Conservation (phyloP, 2,888 invertebrate species). For the Chaetogeoica ovagalla region DNA sequence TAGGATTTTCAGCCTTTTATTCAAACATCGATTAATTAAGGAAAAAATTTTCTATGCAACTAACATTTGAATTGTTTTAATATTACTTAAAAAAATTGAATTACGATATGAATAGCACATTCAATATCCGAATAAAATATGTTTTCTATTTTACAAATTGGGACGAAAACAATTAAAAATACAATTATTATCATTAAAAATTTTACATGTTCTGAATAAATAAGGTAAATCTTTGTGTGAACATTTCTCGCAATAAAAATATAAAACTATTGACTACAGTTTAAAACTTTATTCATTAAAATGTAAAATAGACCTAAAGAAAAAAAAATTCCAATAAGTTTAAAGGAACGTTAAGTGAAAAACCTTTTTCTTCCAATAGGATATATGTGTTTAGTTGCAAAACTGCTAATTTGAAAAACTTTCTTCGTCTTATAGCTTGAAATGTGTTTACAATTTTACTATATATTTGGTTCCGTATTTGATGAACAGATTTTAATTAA, state of each 20-base stretch:
- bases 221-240: neutral
- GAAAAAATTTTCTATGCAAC: too few species aligned
- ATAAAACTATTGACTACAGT: conserved; percentile 13
- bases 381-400: conserved; percentile 13
- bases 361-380: neutral
- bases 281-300: conserved; percentile 35
- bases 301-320: conserved; percentile 9
- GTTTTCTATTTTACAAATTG: neutral
- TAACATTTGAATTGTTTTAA: too few species aligned
- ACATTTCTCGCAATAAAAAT: conserved; percentile 1
- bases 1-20: too few species aligned
- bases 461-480: too few species aligned
- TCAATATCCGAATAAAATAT: neutral
- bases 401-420: conserved; percentile 39
- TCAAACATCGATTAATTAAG: too few species aligned
- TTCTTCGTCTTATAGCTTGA: conserved; percentile 16
- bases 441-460: neutral
- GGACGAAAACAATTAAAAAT: neutral
- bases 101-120: too few species aligned
- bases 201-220: conserved; percentile 9
- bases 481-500: too few species aligned
- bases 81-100: too few species aligned
- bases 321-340: conserved; percentile 11
- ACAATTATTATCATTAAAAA: too few species aligned
- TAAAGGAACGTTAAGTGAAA: conserved; percentile 20